A percentile compares a stretch with the other conserved stretches of the same genome.
phyloP scores from a whole-genome alignment of 2,797 vertebrate genomes.

The Florisuga fusca region DNA sequence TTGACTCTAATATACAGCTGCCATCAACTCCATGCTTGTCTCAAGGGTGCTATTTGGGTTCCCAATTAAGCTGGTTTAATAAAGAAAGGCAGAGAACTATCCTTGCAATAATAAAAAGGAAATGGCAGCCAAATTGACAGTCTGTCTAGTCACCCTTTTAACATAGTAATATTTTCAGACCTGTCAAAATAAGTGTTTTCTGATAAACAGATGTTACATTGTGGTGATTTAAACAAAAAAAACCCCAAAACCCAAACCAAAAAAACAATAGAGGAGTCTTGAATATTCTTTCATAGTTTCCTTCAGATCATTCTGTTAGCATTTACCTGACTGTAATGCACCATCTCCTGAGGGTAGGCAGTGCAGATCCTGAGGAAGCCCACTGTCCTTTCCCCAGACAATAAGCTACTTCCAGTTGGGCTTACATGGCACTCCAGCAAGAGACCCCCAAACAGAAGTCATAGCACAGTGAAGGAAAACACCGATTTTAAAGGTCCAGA shows the following conservation, averaged over 20 bases:
- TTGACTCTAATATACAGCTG: not conserved
- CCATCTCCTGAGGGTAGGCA: not conserved
- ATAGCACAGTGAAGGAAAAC: not conserved
- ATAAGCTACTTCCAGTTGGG: not conserved
- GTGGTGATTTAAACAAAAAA: not conserved
- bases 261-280: not conserved
- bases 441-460: not conserved
- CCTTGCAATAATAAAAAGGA: constrained; percentile 9
- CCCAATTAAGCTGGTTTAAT: constrained; percentile 23
- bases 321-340: not conserved
- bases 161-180: constrained; percentile 18
- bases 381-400: not conserved
- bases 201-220: not conserved
- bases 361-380: not conserved
- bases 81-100: constrained; percentile 40
- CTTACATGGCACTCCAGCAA: not conserved
- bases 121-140: not conserved
- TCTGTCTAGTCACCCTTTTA: not conserved
- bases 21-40: not conserved
- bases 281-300: not conserved
- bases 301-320: not conserved
- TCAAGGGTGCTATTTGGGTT: not conserved
- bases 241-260: too few species aligned
- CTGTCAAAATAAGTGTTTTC: not conserved
- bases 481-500: not conserved